Evolutionary conservation across 2,113 vertebrate species (phyloP).

Genomic region (Prunella himalayana): DNA sequence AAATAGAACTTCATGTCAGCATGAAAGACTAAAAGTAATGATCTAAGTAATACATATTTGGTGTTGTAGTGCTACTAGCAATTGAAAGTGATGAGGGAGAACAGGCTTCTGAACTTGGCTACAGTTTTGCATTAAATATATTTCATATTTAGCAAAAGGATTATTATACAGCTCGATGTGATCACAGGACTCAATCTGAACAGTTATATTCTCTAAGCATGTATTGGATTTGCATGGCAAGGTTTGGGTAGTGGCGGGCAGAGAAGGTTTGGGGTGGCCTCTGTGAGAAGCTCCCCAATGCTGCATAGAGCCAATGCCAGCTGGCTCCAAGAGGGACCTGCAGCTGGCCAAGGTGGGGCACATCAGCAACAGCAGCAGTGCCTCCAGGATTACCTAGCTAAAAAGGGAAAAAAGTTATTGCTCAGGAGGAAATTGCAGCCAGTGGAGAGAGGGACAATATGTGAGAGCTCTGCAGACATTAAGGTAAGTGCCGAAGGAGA

Average conservation of each 20-base stretch:
- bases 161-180: neutral
- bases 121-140: neutral
- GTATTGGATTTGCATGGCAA: neutral
- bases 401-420: neutral
- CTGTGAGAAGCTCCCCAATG: neutral
- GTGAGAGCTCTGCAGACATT: neutral
- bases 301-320: accelerated
- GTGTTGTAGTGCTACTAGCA: neutral
- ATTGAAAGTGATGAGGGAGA: neutral
- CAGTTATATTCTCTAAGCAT: neutral
- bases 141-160: neutral
- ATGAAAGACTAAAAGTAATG: neutral
- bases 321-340: accelerated
- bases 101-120: neutral
- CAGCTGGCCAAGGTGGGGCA: neutral
- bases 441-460: neutral
- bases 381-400: neutral
- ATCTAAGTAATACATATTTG: neutral
- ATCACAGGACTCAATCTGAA: neutral
- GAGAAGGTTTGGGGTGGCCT: neutral
- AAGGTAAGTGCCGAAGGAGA: neutral
- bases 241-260: neutral
- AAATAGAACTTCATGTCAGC: neutral
- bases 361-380: neutral
- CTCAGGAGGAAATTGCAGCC: neutral